Percentiles rank a stretch among this genome's conserved stretches.
Conservation (phyloP, 2,797 vertebrate genomes). For the Astyanax mexicanus region DNA sequence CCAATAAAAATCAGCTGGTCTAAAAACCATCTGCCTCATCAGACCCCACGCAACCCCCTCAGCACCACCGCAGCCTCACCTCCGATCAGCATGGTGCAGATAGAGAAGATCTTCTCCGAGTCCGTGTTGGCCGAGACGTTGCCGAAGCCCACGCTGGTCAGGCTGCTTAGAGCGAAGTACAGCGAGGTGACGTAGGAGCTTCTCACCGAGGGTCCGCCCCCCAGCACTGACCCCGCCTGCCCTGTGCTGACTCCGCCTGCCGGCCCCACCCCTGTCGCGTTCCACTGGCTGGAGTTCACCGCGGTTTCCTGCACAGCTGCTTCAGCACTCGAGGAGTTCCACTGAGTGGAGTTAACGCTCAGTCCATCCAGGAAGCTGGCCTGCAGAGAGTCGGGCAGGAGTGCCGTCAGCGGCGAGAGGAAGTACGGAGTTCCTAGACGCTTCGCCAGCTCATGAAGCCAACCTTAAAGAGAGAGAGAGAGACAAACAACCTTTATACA, state of each 20-base stretch:
- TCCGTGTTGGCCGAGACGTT: constrained; percentile 98
- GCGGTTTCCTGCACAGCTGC: constrained; percentile 51
- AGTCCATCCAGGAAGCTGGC: constrained; percentile 53
- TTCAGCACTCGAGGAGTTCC: constrained; percentile 55
- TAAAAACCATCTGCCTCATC: too few relatives aligned
- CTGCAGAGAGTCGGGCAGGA: constrained; percentile 54
- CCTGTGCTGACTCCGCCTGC: constrained; percentile 35
- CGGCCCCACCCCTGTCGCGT: constrained; percentile 60
- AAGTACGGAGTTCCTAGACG: constrained; percentile 92
- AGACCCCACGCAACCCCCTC: not conserved
- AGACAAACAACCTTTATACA: not conserved
- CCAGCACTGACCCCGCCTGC: constrained; percentile 55
- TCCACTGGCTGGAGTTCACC: constrained; percentile 75
- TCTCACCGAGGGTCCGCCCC: constrained; percentile 85
- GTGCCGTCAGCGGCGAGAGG: constrained; percentile 63
- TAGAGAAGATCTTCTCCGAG: constrained; percentile 96
- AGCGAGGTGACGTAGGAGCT: constrained; percentile 95
- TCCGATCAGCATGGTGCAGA: constrained; percentile 97
- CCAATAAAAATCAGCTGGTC: too few relatives aligned
- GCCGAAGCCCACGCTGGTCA: constrained; percentile 97
- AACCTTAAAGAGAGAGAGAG: constrained; percentile 76
- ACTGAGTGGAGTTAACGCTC: constrained; percentile 63
- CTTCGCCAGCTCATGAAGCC: constrained; percentile 96
- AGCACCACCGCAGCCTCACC: constrained; percentile 72
- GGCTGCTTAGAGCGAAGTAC: constrained; percentile 97